Percentiles rank a stretch among this genome's conserved stretches.
phyloP scores from a whole-genome alignment of 2,888 invertebrate genomes.

The Oegoconia quadripuncta region DNA sequence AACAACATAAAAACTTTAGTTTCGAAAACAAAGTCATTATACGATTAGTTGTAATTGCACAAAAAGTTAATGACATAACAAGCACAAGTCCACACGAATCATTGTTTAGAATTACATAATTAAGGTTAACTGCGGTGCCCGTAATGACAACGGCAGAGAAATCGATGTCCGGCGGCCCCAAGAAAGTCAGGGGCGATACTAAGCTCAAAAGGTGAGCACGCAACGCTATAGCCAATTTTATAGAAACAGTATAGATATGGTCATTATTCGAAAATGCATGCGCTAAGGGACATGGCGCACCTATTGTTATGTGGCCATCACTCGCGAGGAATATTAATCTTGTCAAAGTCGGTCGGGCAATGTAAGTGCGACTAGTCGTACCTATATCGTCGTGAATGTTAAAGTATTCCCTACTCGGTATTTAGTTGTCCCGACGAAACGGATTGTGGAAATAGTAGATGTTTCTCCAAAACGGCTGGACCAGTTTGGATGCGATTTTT shows the following conservation, averaged over 20 bases:
- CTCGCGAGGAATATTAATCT: conserved; percentile 74
- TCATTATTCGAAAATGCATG: conserved; percentile 76
- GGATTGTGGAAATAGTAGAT: too few species aligned
- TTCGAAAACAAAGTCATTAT: conserved; percentile 21
- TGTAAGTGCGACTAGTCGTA: conserved; percentile 40
- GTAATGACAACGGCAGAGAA: conserved; percentile 5
- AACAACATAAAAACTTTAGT: conserved; percentile 4
- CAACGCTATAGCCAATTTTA: conserved; percentile 64
- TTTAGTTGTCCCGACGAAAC: too few species aligned
- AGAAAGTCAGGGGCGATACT: conserved; percentile 63
- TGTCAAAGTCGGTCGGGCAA: conserved; percentile 52
- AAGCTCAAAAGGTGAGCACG: conserved; percentile 51
- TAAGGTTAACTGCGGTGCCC: conserved; percentile 21
- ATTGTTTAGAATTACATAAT: conserved; percentile 29
- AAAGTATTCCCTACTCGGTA: too few species aligned
- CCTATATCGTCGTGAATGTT: conserved; percentile 38
- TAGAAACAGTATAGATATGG: conserved; percentile 75
- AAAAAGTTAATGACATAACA: conserved; percentile 29
- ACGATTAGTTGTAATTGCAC: conserved; percentile 25
- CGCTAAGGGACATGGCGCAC: conserved; percentile 55
- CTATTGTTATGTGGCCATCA: conserved; percentile 66
- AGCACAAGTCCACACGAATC: conserved; percentile 26
- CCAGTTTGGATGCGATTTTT: too few species aligned
- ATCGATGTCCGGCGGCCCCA: conserved; percentile 30
- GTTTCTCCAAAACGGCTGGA: too few species aligned